These are phyloP conservation scores for Clostera curtula DNA, from an alignment of 2,888 invertebrate genomes.

Conservation along the genomic window DNA sequence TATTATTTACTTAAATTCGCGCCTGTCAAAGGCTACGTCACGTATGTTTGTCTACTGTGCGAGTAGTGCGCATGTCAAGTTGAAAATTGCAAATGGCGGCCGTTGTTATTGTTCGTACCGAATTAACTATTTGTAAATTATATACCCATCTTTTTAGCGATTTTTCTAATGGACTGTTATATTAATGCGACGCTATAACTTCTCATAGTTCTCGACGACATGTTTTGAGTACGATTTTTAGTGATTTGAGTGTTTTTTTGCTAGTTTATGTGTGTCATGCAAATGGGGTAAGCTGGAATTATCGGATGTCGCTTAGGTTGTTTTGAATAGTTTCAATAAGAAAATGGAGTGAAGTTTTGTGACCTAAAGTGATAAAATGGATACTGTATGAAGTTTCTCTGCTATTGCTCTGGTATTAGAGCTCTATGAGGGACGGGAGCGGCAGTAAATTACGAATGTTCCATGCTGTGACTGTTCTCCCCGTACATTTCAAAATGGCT, in stretches of 20 bases:
- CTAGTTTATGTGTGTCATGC: slow-evolving; percentile 83
- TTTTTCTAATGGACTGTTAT: slow-evolving; percentile 74
- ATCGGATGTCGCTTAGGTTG: slow-evolving; percentile 75
- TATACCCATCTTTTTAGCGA: slow-evolving; percentile 79
- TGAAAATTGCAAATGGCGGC: slow-evolving; percentile 98
- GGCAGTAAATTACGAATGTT: slow-evolving; percentile 66
- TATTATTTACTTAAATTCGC: slow-evolving; percentile 16
- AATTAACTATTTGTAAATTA: slow-evolving; percentile 82
- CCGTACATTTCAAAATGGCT: slow-evolving; percentile 77
- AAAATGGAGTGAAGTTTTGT: slow-evolving; percentile 67
- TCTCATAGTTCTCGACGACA: slow-evolving; percentile 65
- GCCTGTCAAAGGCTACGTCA: slow-evolving; percentile 46
- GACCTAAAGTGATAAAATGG: slow-evolving; percentile 62
- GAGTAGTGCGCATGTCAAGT: slow-evolving; percentile 82
- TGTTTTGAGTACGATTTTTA: slow-evolving; percentile 70
- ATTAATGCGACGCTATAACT: slow-evolving; percentile 69
- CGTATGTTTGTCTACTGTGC: slow-evolving; percentile 63
- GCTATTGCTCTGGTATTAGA: slow-evolving; percentile 39
- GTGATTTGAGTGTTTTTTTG: slow-evolving; percentile 73
- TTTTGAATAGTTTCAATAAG: slow-evolving; percentile 72
- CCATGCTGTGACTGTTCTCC: slow-evolving; percentile 75
- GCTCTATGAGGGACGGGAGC: slow-evolving; percentile 42
- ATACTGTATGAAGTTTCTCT: slow-evolving; percentile 57
- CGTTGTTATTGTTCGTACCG: slow-evolving; percentile 99
- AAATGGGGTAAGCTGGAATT: slow-evolving; percentile 82